Evolutionary conservation across 2,113 vertebrate species (phyloP).

Genomic region (Sinosuthora webbiana): DNA sequence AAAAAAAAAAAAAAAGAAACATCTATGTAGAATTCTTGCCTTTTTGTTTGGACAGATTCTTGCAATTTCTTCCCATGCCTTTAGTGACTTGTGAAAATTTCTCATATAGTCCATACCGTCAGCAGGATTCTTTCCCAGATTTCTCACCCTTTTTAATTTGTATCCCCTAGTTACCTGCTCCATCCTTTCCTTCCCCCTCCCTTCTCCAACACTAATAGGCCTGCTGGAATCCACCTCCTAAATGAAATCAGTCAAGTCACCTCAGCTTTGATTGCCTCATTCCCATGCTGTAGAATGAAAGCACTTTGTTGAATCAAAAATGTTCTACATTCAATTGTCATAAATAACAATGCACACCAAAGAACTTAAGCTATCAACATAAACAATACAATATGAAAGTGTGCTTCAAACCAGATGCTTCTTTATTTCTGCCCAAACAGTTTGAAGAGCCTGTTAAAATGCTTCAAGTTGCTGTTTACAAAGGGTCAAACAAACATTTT

Average conservation of each 20-base stretch:
- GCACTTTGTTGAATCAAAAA: conserved; percentile 64
- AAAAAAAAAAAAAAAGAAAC: neutral
- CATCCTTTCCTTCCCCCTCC: conserved; percentile 69
- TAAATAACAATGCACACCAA: conserved; percentile 70
- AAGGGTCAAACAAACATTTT: conserved; percentile 75
- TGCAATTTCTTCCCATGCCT: conserved; percentile 77
- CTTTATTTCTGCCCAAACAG: conserved; percentile 71
- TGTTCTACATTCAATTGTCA: conserved; percentile 61
- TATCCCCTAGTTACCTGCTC: conserved; percentile 85
- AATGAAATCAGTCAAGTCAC: conserved; percentile 64
- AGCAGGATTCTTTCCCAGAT: conserved; percentile 79
- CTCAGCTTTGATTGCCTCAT: conserved; percentile 55
- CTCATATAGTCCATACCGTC: conserved; percentile 73
- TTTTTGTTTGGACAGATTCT: conserved; percentile 77
- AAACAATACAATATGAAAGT: conserved; percentile 73
- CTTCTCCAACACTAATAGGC: conserved; percentile 44
- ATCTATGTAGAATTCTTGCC: conserved; percentile 51
- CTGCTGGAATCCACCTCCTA: conserved; percentile 60
- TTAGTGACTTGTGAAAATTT: conserved; percentile 77
- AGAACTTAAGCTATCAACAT: conserved; percentile 74
- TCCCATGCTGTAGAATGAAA: conserved; percentile 53
- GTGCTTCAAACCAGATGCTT: conserved; percentile 64
- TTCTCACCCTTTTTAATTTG: conserved; percentile 83
- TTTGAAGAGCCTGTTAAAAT: conserved; percentile 76
- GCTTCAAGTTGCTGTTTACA: conserved; percentile 72